Base-by-base conservation (phyloP, 2,888 invertebrate genomes). In the Chelonus formosanus region DNA sequence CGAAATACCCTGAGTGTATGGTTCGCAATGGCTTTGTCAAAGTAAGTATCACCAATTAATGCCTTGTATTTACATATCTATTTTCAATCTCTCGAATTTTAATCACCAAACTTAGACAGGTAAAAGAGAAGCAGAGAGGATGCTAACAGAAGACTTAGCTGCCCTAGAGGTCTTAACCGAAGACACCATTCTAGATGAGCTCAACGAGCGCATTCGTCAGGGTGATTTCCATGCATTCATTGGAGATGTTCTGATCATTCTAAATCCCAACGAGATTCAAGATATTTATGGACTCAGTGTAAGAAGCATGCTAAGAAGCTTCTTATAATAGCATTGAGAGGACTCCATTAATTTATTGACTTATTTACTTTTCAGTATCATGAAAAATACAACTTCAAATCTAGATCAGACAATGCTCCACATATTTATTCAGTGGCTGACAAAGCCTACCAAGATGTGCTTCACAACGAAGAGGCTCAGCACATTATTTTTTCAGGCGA, bases 401-500 rank as follows among this genome's bases (percentile, higher is more conserved):
- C 94, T 0, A 89, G 94, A 72, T 95, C 94, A 3, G 95, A 96
- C 80, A 94, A 96, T 81, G 91, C 92, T 45, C 96, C 97, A 0
- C 97, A 97, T 78, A 92, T 96, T 74, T 97, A 92, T 82, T 90
- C 94, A 3, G 91, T 96, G 32, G 96, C 95, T 6, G 96, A 96
- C 79, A 90, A 93, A 69, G 94, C 95, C 44, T 96, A 92, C 81
- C 96, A 96, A 86, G 92, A 95, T 79, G 94, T 95, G 85, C 85
- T 96, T 73, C 97, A 97, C 82, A 93, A 96, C 81, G 90, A 92
- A 73, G 90, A 91, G 74, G 90, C 92, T 3, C 95, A 97, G 83
- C 92, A 94, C 82, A 91, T 97, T 67, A 87, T 97, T 4, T 89
- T 97, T 73, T 91, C 94, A 50, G 97, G 97, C 1, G 97, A 97